These are phyloP conservation scores for Copidosoma floridanum DNA, from an alignment of 1,140 invertebrate genomes.

Conservation along the genomic window DNA sequence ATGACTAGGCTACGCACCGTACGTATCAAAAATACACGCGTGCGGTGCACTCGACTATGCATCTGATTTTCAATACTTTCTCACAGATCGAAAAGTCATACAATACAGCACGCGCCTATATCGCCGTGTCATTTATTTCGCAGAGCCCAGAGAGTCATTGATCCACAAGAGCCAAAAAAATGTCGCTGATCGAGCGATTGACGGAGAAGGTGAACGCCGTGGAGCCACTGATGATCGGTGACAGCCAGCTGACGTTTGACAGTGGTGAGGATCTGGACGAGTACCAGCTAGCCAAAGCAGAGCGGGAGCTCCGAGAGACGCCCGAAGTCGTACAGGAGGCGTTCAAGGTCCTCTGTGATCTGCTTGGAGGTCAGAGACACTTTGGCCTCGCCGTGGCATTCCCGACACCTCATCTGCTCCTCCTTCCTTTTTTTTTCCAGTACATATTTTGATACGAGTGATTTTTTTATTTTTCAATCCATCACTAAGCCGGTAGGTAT, in stretches of 20 bases:
- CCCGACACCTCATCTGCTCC: not conserved
- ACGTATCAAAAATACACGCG: no score
- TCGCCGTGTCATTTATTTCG: no score
- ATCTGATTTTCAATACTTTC: no score
- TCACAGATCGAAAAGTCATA: no score
- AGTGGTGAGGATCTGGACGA: constrained; percentile 6
- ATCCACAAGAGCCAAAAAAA: no score
- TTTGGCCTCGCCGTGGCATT: no score
- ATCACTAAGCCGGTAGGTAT: no score
- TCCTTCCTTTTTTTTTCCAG: not conserved
- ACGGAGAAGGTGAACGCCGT: not conserved
- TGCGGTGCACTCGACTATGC: no score
- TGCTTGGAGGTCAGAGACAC: constrained; percentile 10
- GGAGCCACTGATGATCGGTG: not conserved
- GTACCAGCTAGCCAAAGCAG: constrained; percentile 5
- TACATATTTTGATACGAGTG: not conserved
- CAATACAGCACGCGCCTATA: no score
- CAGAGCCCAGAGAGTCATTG: no score
- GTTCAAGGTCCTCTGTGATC: not conserved
- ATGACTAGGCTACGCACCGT: no score
- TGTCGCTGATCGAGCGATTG: not conserved
- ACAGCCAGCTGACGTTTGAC: not conserved
- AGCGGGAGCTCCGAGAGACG: constrained; percentile 15
- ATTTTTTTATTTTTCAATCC: no score
- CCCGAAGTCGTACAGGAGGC: constrained; percentile 13